Evolutionary conservation across 2,888 invertebrate species (phyloP).

Genomic region (Villa cingulata): DNA sequence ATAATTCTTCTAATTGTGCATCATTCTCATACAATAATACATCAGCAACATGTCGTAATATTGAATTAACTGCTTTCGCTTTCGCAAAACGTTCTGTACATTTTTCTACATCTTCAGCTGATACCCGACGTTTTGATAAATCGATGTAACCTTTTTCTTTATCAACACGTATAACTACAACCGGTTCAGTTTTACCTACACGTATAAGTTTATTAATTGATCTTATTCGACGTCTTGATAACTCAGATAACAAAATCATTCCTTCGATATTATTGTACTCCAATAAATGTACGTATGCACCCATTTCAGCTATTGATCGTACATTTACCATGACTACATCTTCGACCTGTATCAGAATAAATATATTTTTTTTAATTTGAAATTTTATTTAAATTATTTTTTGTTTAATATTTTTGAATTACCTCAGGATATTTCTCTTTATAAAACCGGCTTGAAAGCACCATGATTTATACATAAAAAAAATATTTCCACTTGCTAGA

Average conservation of each 20-base stretch:
- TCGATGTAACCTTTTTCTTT: conserved; percentile 99
- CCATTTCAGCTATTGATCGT: conserved; percentile 97
- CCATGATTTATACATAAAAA: conserved; percentile 45
- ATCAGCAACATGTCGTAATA: conserved; percentile 93
- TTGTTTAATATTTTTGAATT: background rate
- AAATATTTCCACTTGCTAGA: no score
- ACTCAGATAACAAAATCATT: conserved; percentile 95
- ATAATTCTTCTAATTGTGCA: conserved; percentile 87
- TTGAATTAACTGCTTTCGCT: conserved; percentile 96
- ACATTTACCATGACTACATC: conserved; percentile 99
- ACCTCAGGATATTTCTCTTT: conserved; percentile 89
- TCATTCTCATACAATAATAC: conserved; percentile 81
- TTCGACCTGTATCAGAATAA: conserved; percentile 46
- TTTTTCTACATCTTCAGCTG: conserved; percentile 93
- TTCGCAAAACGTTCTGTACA: conserved; percentile 98
- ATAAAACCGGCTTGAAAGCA: conserved; percentile 91
- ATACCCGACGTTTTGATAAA: conserved; percentile 96
- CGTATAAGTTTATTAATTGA: conserved; percentile 98
- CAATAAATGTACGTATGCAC: conserved; percentile 92
- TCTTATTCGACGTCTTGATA: conserved; percentile 95
- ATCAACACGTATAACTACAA: conserved; percentile 97
- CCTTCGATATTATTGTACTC: conserved; percentile 99
- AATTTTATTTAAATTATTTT: background rate
- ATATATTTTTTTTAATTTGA: background rate
- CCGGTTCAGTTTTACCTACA: conserved; percentile 97